Percentiles rank a stretch among this genome's conserved stretches.
phyloP scores from a whole-genome alignment of 2,113 vertebrate genomes.

The Nesoenas mayeri region DNA sequence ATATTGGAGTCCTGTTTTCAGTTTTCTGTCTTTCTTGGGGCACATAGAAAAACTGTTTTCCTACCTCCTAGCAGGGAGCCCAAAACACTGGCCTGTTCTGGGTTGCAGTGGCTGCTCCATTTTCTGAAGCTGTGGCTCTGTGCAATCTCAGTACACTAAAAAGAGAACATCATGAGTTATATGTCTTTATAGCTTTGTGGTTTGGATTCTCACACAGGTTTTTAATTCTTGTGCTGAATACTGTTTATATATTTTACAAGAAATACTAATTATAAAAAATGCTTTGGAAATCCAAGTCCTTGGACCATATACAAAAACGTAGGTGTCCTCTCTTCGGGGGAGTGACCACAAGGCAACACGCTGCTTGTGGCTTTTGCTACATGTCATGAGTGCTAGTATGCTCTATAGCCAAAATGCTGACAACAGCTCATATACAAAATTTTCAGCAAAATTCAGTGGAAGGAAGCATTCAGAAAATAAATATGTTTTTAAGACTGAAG shows the following conservation, averaged over 20 bases:
- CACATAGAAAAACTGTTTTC: constrained; percentile 10
- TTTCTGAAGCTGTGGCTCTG: constrained; percentile 33
- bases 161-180: constrained; percentile 52
- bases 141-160: constrained; percentile 23
- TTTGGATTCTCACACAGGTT: constrained; percentile 61
- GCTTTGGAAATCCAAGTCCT: constrained; percentile 33
- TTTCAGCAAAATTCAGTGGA: constrained; percentile 14
- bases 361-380: constrained; percentile 49
- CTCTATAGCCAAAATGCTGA: constrained; percentile 63
- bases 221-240: constrained; percentile 50
- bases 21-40: constrained; percentile 7
- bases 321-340: constrained; percentile 48
- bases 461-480: constrained; percentile 60
- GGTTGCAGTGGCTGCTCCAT: constrained; percentile 10
- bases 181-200: constrained; percentile 49
- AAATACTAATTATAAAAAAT: constrained; percentile 61
- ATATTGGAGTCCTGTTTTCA: neutral
- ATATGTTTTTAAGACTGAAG: constrained; percentile 63
- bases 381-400: constrained; percentile 3
- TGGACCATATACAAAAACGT: constrained; percentile 38
- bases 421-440: constrained; percentile 65
- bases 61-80: constrained; percentile 25
- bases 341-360: constrained; percentile 51
- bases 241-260: constrained; percentile 63
- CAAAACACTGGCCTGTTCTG: neutral